Percentiles rank a stretch among this genome's conserved stretches.
Conservation (phyloP, 2,888 invertebrate species). For the Polydrusus pterygomalis region DNA sequence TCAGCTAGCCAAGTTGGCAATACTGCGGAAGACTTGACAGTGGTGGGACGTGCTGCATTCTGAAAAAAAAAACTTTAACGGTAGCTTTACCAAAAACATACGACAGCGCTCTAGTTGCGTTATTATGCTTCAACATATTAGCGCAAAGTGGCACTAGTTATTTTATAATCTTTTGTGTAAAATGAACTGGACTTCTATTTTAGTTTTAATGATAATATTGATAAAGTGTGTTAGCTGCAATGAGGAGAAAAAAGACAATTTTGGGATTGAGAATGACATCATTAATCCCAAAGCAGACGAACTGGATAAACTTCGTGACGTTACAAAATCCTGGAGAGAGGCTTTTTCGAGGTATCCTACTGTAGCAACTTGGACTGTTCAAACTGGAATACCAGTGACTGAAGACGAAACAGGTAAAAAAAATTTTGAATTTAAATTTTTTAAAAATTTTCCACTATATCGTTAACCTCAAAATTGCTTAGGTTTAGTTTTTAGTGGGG, state of each 20-base stretch:
- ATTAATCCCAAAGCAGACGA: conserved; percentile 6
- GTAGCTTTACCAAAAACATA: conserved; percentile 34
- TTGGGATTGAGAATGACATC: background rate
- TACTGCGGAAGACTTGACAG: conserved; percentile 43
- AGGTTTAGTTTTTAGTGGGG: no score
- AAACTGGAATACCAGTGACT: conserved; percentile 67
- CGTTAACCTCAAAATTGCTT: no score
- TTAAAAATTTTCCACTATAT: no score
- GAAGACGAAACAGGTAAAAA: conserved; percentile 60
- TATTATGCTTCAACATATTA: conserved; percentile 47
- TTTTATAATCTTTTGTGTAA: conserved; percentile 44
- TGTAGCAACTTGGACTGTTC: conserved; percentile 64
- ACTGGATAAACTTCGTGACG: background rate
- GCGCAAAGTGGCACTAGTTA: conserved; percentile 31
- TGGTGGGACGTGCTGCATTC: conserved; percentile 45
- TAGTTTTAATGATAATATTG: conserved; percentile 37
- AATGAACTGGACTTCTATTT: conserved; percentile 44
- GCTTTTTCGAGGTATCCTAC: conserved; percentile 64
- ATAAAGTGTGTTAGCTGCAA: conserved; percentile 36
- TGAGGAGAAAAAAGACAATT: conserved; percentile 16
- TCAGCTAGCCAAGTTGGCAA: conserved; percentile 47
- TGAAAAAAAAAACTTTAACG: conserved; percentile 44
- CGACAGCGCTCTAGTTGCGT: background rate
- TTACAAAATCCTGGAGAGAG: conserved; percentile 58
- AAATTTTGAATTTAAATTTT: no score